phyloP scores from a whole-genome alignment of 2,113 vertebrate genomes.

The Ailuropoda melanoleuca region DNA sequence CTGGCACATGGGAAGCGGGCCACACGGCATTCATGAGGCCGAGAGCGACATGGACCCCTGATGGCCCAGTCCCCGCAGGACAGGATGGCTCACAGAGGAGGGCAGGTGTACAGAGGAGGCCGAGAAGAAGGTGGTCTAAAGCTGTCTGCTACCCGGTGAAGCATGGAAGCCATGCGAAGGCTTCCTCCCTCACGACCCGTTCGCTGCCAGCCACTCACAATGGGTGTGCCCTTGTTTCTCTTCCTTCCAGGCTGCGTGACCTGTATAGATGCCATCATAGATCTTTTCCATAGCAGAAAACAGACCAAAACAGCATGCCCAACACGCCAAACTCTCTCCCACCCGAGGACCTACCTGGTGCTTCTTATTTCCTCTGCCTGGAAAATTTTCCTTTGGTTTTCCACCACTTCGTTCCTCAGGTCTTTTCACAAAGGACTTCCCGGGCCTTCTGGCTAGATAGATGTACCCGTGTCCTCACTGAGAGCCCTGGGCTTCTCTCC shows the following conservation, averaged over 20 bases:
- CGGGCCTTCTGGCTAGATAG: neutral
- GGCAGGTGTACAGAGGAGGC: constrained; percentile 93
- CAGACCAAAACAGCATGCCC: neutral
- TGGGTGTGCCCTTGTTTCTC: neutral
- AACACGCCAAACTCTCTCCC: neutral
- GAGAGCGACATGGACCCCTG: constrained; percentile 93
- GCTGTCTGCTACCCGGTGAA: constrained; percentile 63
- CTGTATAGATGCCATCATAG: no score
- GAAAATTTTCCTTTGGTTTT: neutral
- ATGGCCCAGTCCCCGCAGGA: constrained; percentile 96
- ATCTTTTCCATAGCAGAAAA: neutral
- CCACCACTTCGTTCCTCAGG: neutral
- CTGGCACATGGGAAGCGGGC: no score
- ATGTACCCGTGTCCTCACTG: neutral
- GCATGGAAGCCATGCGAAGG: constrained; percentile 70
- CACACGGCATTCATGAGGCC: neutral
- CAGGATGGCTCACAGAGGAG: constrained; percentile 94
- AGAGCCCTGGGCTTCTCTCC: neutral
- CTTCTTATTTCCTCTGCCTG: neutral
- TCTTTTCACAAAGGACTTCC: neutral
- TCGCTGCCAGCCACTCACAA: neutral
- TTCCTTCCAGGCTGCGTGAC: neutral
- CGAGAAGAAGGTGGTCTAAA: constrained; percentile 88
- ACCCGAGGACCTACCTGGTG: neutral
- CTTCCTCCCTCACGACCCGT: constrained; percentile 64